Percentiles rank a stretch among this genome's conserved stretches.
These are phyloP conservation scores for Taenaris catops DNA, from an alignment of 2,888 invertebrate species.

Conservation along the genomic window DNA sequence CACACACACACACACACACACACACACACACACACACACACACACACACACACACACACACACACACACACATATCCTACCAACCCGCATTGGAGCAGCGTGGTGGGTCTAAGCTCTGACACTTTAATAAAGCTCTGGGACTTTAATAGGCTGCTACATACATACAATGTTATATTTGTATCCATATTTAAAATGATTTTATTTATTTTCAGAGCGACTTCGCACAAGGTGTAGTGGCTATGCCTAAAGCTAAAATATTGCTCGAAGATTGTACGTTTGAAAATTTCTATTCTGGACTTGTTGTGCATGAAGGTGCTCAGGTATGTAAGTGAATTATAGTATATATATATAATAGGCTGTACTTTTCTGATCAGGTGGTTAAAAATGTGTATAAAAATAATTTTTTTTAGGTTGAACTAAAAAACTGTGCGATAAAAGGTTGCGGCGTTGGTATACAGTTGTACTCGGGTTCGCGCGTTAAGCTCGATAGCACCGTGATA, in stretches of 20 bases:
- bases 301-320: slow-evolving; percentile 66
- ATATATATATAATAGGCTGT: not conserved
- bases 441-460: slow-evolving; percentile 74
- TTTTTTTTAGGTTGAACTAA: slow-evolving; percentile 49
- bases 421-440: slow-evolving; percentile 50
- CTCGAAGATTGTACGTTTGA: slow-evolving; percentile 58
- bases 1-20: too few species aligned
- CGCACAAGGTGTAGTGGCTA: slow-evolving; percentile 62
- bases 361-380: too few species aligned
- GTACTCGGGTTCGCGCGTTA: slow-evolving; percentile 53
- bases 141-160: too few species aligned
- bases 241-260: slow-evolving; percentile 53
- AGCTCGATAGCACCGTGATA: slow-evolving; percentile 39
- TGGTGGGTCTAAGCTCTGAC: too few species aligned
- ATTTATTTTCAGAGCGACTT: slow-evolving; percentile 53
- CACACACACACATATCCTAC: too few species aligned
- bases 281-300: slow-evolving; percentile 68
- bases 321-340: slow-evolving; percentile 38
- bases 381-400: too few species aligned
- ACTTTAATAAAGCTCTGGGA: too few species aligned
- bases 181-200: too few species aligned
- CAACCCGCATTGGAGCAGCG: too few species aligned
- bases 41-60: too few species aligned
- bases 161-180: too few species aligned
- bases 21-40: too few species aligned